Evolutionary conservation across 1,140 invertebrate genomes (phyloP).

Genomic region (Drosophila burlai): DNA sequence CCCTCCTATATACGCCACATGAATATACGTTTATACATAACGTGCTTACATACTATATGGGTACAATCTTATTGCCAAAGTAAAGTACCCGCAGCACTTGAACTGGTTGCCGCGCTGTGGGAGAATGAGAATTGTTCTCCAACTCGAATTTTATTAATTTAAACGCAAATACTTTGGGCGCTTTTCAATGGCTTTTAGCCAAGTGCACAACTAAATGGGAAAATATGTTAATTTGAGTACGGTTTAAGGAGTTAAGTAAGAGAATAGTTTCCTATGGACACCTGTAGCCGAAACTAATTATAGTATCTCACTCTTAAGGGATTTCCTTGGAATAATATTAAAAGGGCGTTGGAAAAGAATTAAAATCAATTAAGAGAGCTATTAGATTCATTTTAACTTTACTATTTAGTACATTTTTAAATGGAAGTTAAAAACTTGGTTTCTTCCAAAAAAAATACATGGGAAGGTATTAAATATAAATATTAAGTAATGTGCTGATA

Average conservation of each 20-base stretch:
- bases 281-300: constrained; percentile 19
- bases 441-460: not conserved
- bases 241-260: not conserved
- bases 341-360: not conserved
- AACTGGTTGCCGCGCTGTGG: constrained; percentile 60
- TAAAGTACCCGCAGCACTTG: constrained; percentile 77
- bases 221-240: constrained; percentile 59
- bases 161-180: constrained; percentile 52
- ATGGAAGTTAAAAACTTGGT: not conserved
- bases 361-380: too few relatives aligned
- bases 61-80: constrained; percentile 24
- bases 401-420: not conserved
- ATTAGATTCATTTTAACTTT: not conserved
- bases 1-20: constrained; percentile 13
- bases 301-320: not conserved
- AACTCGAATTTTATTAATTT: constrained; percentile 64
- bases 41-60: constrained; percentile 17
- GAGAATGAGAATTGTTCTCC: constrained; percentile 61
- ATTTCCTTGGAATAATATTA: not conserved
- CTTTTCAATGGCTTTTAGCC: constrained; percentile 35
- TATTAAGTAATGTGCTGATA: not conserved
- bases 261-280: not conserved
- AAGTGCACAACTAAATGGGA: constrained; percentile 34
- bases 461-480: not conserved
- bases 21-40: constrained; percentile 2